These are phyloP conservation scores for Cherax destructor DNA, from an alignment of 1,140 invertebrate species.

Conservation along the genomic window DNA sequence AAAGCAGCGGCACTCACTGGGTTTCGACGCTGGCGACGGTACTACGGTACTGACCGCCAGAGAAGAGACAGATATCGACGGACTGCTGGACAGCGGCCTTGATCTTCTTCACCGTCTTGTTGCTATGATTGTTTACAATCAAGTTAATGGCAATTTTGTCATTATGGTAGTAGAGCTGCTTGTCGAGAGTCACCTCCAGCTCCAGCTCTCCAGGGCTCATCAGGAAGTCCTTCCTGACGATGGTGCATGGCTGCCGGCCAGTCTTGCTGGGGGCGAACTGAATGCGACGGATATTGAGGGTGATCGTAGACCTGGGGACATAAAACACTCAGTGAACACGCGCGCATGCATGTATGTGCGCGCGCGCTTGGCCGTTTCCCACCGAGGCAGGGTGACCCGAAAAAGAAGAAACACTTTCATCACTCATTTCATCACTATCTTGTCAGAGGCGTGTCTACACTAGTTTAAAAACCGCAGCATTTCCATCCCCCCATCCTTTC, in stretches of 20 bases:
- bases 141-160: conserved; percentile 97
- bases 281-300: conserved; percentile 75
- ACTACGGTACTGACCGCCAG: conserved; percentile 97
- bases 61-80: conserved; percentile 98
- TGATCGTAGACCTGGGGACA: conserved; percentile 78
- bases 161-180: conserved; percentile 94
- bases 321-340: too few relatives aligned
- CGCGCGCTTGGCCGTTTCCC: too few relatives aligned
- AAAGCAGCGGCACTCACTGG: conserved; percentile 55
- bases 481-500: too few relatives aligned
- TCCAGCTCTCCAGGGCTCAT: conserved; percentile 96
- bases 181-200: conserved; percentile 96
- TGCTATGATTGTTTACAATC: conserved; percentile 96
- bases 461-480: too few relatives aligned
- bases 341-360: too few relatives aligned
- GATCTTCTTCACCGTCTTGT: conserved; percentile 98
- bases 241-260: conserved; percentile 95
- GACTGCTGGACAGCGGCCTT: conserved; percentile 94
- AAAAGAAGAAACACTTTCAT: too few relatives aligned
- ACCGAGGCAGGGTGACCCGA: too few relatives aligned
- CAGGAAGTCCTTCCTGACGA: conserved; percentile 97
- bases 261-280: conserved; percentile 94
- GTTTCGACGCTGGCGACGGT: conserved; percentile 95
- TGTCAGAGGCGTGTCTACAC: too few relatives aligned
- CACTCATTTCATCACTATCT: too few relatives aligned